Base-by-base conservation (phyloP, 2,888 invertebrate genomes). In the Microctonus aethiopoides region DNA sequence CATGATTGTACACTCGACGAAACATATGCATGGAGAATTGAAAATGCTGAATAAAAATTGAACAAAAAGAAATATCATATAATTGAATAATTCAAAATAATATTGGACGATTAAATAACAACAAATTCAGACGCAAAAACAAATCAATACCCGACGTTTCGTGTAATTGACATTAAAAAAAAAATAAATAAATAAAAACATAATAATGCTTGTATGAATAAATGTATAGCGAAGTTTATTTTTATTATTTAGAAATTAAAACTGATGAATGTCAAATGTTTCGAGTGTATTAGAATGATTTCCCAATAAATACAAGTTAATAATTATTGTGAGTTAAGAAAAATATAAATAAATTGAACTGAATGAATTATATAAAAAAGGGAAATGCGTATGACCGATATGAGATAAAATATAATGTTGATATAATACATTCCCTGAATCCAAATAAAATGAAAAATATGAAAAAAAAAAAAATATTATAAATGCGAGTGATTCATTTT, bases 201-300 rank as follows among this genome's bases (percentile, higher is more conserved):
- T 52, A 57, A 59, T 69, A 71, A 62, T 73, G 76, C 73, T 75
- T 78, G 78, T 78, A 79, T 75, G 77, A 77, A 78, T 77, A 81
- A 79, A 80, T 82, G 81, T 82, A 83, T 83, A 83, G 82, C 79
- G 78, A 82, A 80, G 78, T 81, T 83, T 81, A 82, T 82, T 83
- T 82, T 83, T 83, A 83, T 84, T 80, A 83, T 83, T 83, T 83
- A 82, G 79, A 77, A 75, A 72, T 73, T 78, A 79, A 16, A 78
- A 74, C 56, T 74, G 74, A 74, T 67, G 39, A 62, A 51, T 26
- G 16, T 39, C 2, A 51, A 72, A 65, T 66, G 29, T 51, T 72
- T 74, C 74, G 76, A 77, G 72, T 77, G 72, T 74, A 75, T 76
- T 79, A 79, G 77, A 77, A 72, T 68, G 73, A 71, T 77, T 78